These are phyloP conservation scores for Cerceris ruficornis DNA, from an alignment of 2,888 invertebrate species.

Conservation along the genomic window DNA sequence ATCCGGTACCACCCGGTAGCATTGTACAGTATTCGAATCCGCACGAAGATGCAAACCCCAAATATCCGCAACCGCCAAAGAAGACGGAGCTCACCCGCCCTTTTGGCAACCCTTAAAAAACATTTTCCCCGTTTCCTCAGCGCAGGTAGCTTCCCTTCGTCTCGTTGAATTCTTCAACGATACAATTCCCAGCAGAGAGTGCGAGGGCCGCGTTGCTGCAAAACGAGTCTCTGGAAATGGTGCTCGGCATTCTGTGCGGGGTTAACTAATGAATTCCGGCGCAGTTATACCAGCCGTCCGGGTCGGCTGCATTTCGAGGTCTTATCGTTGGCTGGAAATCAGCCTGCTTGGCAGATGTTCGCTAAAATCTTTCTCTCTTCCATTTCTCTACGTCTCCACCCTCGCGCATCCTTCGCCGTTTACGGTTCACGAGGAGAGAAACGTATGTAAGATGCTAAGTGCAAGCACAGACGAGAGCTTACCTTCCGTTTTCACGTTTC, in stretches of 20 bases:
- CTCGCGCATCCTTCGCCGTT: slow-evolving; percentile 20
- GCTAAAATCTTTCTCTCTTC: slow-evolving; percentile 51
- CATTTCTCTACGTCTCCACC: slow-evolving; percentile 12
- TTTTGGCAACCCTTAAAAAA: slow-evolving; percentile 34
- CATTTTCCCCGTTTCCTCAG: slow-evolving; percentile 23
- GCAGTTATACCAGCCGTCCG: slow-evolving; percentile 49
- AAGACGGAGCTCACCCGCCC: too few species aligned
- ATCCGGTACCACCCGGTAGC: too few species aligned
- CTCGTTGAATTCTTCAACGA: slow-evolving; percentile 56
- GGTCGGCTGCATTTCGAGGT: slow-evolving; percentile 61
- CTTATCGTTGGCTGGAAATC: slow-evolving; percentile 72
- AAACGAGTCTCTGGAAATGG: slow-evolving; percentile 58
- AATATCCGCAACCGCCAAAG: too few species aligned
- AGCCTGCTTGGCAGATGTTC: slow-evolving; percentile 72
- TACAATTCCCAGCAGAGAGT: slow-evolving; percentile 39
- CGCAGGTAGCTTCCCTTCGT: slow-evolving; percentile 8
- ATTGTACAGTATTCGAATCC: too few species aligned
- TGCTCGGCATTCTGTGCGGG: slow-evolving; percentile 28
- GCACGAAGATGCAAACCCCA: too few species aligned
- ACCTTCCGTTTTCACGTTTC: slow-evolving; percentile 16
- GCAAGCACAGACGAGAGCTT: slow-evolving; percentile 20
- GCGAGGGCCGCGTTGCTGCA: slow-evolving; percentile 17
- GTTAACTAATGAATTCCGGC: slow-evolving; percentile 70
- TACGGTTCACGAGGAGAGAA: slow-evolving; percentile 20
- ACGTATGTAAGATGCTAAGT: slow-evolving; percentile 33